Percentiles rank a stretch among this genome's conserved stretches.
Evolutionary conservation across 1,140 invertebrate genomes (phyloP).

Genomic region (Euschistus heros): DNA sequence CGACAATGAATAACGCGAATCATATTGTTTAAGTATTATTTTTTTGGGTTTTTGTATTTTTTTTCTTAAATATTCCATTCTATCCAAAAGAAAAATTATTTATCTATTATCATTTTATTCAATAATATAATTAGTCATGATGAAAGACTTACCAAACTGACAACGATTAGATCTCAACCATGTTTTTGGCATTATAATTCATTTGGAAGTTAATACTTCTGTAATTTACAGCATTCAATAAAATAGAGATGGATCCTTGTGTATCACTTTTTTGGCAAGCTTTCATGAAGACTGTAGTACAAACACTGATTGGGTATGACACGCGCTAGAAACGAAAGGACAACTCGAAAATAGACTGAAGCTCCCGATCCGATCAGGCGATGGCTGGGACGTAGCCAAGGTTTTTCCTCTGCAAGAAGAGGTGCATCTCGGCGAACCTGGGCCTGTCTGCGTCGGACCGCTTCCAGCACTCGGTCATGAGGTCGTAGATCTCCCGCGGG

Average conservation of each 20-base stretch:
- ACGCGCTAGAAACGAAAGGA: too few relatives aligned
- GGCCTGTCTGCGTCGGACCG: constrained; percentile 51
- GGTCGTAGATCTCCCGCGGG: constrained; percentile 55
- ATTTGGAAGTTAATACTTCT: too few relatives aligned
- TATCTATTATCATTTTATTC: neutral
- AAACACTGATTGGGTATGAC: too few relatives aligned
- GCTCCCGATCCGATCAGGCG: constrained; percentile 11
- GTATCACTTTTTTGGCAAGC: too few relatives aligned
- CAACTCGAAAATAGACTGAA: too few relatives aligned
- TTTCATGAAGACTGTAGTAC: too few relatives aligned
- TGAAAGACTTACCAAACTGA: too few relatives aligned
- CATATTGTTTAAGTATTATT: constrained; percentile 1
- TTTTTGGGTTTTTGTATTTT: neutral
- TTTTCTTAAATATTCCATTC: too few relatives aligned
- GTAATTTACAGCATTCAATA: too few relatives aligned
- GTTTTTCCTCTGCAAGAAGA: constrained; percentile 60
- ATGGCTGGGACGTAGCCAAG: constrained; percentile 37
- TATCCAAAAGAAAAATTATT: neutral
- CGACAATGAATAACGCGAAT: constrained; percentile 1
- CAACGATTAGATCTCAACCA: too few relatives aligned
- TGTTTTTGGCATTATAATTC: too few relatives aligned
- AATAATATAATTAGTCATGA: neutral
- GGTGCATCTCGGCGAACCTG: constrained; percentile 59
- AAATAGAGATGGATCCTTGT: too few relatives aligned
- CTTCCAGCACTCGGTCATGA: constrained; percentile 69